phyloP scores from a whole-genome alignment of 2,888 invertebrate genomes.

The Thymelicus sylvestris region DNA sequence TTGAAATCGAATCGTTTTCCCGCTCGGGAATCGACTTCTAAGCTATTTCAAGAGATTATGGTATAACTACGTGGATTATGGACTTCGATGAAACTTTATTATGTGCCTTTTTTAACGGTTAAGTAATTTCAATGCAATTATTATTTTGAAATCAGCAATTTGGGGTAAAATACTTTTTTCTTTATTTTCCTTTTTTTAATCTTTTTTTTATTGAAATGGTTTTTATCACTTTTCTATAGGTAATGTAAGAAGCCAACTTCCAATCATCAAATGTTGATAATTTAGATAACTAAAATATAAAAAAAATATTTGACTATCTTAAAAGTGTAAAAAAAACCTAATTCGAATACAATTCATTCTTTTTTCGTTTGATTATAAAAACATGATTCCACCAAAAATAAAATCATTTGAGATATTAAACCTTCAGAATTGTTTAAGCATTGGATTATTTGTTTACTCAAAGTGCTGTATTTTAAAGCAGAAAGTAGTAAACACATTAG shows the following conservation, averaged over 20 bases:
- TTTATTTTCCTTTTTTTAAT: too few species aligned
- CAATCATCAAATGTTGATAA: too few species aligned
- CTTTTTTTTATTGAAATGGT: too few species aligned
- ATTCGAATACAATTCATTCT: background rate
- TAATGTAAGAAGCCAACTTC: too few species aligned
- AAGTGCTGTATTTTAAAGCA: constrained; percentile 53
- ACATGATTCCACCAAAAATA: background rate
- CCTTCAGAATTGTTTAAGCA: background rate
- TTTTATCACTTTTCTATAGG: too few species aligned
- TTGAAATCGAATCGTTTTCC: constrained; percentile 13
- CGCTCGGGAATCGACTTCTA: constrained; percentile 28
- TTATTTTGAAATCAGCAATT: background rate
- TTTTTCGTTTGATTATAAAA: background rate
- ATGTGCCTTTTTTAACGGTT: background rate
- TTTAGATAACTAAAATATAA: too few species aligned
- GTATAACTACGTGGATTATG: constrained; percentile 7
- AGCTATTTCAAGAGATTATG: constrained; percentile 31
- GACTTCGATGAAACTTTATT: background rate
- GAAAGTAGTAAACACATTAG: constrained; percentile 56
- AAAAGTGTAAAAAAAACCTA: too few species aligned
- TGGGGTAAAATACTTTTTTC: background rate
- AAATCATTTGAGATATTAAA: background rate
- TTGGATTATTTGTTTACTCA: constrained; percentile 54
- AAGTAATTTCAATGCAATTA: background rate
- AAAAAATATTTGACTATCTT: too few species aligned